Evolutionary conservation across 1,140 invertebrate species (phyloP).

Genomic region (Nylanderia fulva): DNA sequence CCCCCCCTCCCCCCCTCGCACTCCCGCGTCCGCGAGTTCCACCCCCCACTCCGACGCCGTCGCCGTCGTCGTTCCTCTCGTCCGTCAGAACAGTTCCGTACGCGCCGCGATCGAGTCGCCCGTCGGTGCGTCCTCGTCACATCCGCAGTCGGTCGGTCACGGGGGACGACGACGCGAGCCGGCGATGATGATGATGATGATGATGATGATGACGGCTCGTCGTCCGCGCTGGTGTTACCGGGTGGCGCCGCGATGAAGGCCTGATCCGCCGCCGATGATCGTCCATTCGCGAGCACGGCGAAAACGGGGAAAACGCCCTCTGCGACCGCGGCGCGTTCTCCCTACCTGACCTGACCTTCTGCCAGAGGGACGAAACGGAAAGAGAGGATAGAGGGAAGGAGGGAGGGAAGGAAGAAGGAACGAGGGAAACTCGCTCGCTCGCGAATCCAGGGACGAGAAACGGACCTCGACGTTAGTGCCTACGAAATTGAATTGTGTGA

Average conservation of each 20-base stretch:
- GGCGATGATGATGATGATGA: constrained; percentile 53
- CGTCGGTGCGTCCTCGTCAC: background rate
- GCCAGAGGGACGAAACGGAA: constrained; percentile 15
- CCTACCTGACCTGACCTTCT: constrained; percentile 54
- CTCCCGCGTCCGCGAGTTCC: constrained; percentile 31
- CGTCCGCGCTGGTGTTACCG: constrained; percentile 47
- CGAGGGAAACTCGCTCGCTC: constrained; percentile 29
- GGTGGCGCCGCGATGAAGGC: constrained; percentile 52
- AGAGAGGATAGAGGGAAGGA: constrained; percentile 15
- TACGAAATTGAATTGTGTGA: constrained; percentile 56
- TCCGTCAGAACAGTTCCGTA: constrained; percentile 68
- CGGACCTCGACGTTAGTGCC: constrained; percentile 59
- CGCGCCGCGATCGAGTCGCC: constrained; percentile 61
- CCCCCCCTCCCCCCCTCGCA: background rate
- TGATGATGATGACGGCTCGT: background rate
- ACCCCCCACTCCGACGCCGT: constrained; percentile 21
- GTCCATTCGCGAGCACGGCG: constrained; percentile 39
- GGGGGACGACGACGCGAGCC: constrained; percentile 30
- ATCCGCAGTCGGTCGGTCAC: constrained; percentile 44
- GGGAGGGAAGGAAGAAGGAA: background rate
- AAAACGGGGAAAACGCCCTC: constrained; percentile 40
- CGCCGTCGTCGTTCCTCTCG: constrained; percentile 33
- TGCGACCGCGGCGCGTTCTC: constrained; percentile 43
- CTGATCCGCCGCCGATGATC: constrained; percentile 58
- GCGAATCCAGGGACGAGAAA: constrained; percentile 25